These are phyloP conservation scores for Arizona elegans DNA, from an alignment of 2,113 vertebrate species.

Conservation along the genomic window DNA sequence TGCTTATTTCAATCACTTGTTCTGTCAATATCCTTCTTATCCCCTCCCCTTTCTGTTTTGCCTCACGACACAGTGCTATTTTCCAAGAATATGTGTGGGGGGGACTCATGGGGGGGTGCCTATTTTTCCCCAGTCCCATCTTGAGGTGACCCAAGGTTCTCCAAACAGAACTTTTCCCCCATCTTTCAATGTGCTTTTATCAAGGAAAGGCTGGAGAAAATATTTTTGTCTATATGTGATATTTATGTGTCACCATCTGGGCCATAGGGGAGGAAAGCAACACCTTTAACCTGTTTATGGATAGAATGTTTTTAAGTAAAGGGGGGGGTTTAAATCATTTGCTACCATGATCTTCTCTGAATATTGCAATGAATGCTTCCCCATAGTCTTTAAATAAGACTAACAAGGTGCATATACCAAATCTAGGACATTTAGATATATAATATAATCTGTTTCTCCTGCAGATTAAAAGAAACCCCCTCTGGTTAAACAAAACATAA, in stretches of 20 bases:
- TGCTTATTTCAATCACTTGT: neutral
- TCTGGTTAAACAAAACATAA: neutral
- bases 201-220: neutral
- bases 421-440: neutral
- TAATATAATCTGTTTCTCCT: neutral
- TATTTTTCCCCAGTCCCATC: neutral
- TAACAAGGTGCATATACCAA: neutral
- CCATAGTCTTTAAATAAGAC: neutral
- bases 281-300: neutral
- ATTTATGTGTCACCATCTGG: neutral
- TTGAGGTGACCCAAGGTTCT: neutral
- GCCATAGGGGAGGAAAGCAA: neutral
- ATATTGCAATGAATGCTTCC: neutral
- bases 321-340: neutral
- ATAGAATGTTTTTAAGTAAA: neutral
- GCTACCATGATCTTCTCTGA: neutral
- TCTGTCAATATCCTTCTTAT: neutral
- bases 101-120: neutral
- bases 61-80: neutral
- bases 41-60: neutral
- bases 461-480: neutral
- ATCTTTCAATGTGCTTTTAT: neutral
- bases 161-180: neutral
- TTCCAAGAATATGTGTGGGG: neutral
- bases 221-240: neutral